Evolutionary conservation across 1,140 invertebrate genomes (phyloP), one percentile per base, ranked within the genome.

Genomic region (Steinernema khuongi): DNA sequence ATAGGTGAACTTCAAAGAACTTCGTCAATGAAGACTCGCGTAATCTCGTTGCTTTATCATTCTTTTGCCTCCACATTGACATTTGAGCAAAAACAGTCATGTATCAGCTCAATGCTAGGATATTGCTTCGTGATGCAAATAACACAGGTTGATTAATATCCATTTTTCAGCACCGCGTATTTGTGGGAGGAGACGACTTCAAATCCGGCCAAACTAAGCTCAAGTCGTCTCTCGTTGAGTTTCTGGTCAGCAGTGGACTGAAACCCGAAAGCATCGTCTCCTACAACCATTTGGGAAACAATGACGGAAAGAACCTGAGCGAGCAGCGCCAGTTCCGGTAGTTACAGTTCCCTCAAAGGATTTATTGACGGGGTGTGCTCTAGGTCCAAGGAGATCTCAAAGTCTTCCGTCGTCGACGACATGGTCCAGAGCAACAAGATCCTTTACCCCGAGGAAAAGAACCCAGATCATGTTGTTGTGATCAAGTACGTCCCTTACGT

Each of bases 401-500:
- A 96, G 86, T 94, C 92, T 80, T 96, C 93, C 85, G 94, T 97
- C 1, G 92, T 97, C 0, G 94, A 97, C 83, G 95, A 97, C 85
- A 93, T 96, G 91, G 92, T 97, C 4, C 86, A 89, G 17, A 94
- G 93, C 0, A 97, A 97, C 86, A 82, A 83, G 0, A 89, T 96
- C 71, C 87, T 97, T 17, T 97, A 94, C 85, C 85, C 88, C 71
- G 85, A 89, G 32, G 91, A 93, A 81, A 92, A 92, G 85, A 84
- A 87, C 14, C 94, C 94, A 0, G 93, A 96, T 86, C 94, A 96
- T 84, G 91, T 92, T 77, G 86, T 97, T 19, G 94, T 97, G 43
- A 97, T 97, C 76, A 97, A 97, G 88, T 97, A 97, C 85, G 92
- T 97, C 19, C 95, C 95, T 0, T 94, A 93, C 86, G 94, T 97